Percentiles rank a stretch among this genome's conserved stretches.
These are phyloP conservation scores for Prionchulus punctatus DNA, from an alignment of 2,888 invertebrate species.

Conservation along the genomic window DNA sequence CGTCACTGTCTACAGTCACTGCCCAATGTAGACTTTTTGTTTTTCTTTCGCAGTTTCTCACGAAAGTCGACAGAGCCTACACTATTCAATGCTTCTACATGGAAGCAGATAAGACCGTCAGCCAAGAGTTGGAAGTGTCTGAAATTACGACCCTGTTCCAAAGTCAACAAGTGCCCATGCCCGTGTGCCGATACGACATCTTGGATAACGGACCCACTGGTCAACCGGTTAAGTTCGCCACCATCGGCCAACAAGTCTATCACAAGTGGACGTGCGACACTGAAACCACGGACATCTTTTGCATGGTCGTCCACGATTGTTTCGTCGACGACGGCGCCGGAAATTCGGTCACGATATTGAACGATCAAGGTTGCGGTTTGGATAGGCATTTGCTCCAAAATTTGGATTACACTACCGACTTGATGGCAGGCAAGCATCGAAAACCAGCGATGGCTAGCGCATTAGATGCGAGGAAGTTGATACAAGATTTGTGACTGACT, in stretches of 20 bases:
- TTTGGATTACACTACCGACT: conserved; percentile 25
- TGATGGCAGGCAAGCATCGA: conserved; percentile 22
- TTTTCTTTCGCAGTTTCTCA: background rate
- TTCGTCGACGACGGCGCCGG: conserved; percentile 6
- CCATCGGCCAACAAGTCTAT: conserved; percentile 3
- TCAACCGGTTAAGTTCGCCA: background rate
- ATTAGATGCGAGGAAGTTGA: no score
- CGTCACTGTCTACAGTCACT: no score
- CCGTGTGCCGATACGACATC: conserved; percentile 2
- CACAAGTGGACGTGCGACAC: conserved; percentile 9
- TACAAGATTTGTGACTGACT: no score
- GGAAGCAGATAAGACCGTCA: conserved; percentile 4
- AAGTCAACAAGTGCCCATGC: conserved; percentile 2
- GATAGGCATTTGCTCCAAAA: conserved; percentile 24
- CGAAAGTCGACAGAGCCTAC: conserved; percentile 2
- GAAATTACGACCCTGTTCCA: background rate
- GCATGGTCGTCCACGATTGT: background rate
- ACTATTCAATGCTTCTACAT: conserved; percentile 2
- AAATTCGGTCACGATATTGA: conserved; percentile 14
- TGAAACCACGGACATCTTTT: background rate
- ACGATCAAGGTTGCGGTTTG: conserved; percentile 22
- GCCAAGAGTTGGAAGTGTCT: conserved; percentile 4
- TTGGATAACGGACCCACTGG: background rate
- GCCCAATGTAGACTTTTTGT: no score
- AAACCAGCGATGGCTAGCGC: no score